Conservation (phyloP, 2,888 invertebrate genomes). For the Himalopsyche anomala region DNA sequence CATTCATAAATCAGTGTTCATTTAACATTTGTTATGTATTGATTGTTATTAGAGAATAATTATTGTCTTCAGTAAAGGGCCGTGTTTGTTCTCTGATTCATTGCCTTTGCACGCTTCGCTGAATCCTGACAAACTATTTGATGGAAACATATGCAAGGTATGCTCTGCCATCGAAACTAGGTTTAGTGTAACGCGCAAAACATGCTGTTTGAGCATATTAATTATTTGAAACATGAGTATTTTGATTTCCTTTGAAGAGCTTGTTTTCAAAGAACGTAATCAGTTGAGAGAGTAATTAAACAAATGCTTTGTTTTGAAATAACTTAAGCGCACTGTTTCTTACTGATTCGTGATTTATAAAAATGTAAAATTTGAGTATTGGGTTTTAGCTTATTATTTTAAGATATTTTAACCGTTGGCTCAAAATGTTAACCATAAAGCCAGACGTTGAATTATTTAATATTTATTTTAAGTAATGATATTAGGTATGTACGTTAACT, state of each 20-base stretch:
- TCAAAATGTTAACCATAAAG: background rate
- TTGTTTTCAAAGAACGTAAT: slow-evolving; percentile 35
- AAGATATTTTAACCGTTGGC: background rate
- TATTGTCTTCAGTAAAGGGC: background rate
- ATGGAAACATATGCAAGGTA: slow-evolving; percentile 38
- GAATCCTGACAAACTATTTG: slow-evolving; percentile 30
- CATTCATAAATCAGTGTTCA: too few relatives aligned
- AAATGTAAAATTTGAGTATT: background rate
- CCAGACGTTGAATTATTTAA: background rate
- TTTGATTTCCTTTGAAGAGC: slow-evolving; percentile 21
- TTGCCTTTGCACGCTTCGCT: background rate
- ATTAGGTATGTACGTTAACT: too few relatives aligned
- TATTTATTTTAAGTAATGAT: too few relatives aligned
- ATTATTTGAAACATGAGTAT: slow-evolving; percentile 25
- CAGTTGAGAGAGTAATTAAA: slow-evolving; percentile 3
- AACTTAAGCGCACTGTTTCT: background rate
- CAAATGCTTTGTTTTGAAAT: slow-evolving; percentile 22
- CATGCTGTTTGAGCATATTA: slow-evolving; percentile 11
- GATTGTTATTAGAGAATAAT: slow-evolving; percentile 3
- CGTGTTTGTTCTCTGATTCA: background rate
- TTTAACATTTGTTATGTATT: background rate
- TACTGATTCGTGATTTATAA: background rate
- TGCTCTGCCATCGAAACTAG: background rate
- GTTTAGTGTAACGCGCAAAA: background rate
- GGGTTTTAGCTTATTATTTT: background rate